phyloP scores from a whole-genome alignment of 1,140 invertebrate genomes.

The Neodiprion pinetum region DNA sequence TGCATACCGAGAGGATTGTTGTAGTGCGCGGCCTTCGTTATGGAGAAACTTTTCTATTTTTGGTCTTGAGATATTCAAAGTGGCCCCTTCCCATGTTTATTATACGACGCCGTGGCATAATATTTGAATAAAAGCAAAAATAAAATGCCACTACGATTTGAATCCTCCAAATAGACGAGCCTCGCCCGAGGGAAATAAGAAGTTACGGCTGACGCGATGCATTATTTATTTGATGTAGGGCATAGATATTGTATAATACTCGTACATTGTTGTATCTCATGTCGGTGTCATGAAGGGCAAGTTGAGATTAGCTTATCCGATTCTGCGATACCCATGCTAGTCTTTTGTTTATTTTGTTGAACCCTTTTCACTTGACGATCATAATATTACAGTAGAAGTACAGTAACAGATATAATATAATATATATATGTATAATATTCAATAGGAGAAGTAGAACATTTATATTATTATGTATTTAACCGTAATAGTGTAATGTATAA shows the following conservation, averaged over 20 bases:
- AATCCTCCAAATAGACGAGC: too few relatives aligned
- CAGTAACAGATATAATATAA: background rate
- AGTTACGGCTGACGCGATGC: too few relatives aligned
- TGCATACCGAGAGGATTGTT: background rate
- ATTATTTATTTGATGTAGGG: too few relatives aligned
- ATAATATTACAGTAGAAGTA: background rate
- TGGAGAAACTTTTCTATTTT: slow-evolving; percentile 5
- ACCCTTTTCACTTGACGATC: background rate
- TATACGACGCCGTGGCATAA: background rate
- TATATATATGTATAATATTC: background rate
- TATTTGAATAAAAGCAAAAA: background rate
- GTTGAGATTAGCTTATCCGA: too few relatives aligned
- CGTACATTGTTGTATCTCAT: too few relatives aligned
- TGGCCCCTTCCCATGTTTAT: background rate
- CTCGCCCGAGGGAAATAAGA: too few relatives aligned
- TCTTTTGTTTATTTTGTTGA: background rate
- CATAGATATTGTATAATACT: too few relatives aligned
- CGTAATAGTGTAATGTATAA: too few relatives aligned
- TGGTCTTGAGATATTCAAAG: background rate
- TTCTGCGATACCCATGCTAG: background rate
- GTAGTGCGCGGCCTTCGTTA: background rate
- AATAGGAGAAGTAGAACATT: slow-evolving; percentile 2
- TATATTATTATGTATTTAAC: background rate
- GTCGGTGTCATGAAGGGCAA: too few relatives aligned
- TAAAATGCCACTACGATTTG: too few relatives aligned